Evolutionary conservation across 2,888 invertebrate species (phyloP).

Genomic region (Drosophila meridiana): DNA sequence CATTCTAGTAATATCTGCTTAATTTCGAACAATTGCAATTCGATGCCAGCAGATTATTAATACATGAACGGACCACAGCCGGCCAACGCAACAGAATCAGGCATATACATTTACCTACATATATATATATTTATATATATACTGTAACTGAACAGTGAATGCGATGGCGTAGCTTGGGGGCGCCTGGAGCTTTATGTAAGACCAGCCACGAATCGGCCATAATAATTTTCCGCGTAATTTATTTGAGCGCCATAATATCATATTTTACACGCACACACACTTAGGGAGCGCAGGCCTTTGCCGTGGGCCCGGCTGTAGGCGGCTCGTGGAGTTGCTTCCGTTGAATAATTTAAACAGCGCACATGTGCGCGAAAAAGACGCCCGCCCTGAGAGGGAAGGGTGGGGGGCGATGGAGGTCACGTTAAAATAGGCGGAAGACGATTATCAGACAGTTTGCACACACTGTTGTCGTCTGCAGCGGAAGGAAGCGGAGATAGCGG

Average conservation of each 20-base stretch:
- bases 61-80: constrained; percentile 22
- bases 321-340: constrained; percentile 59
- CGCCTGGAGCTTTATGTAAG: constrained; percentile 4
- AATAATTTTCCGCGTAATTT: constrained; percentile 81
- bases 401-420: constrained; percentile 39
- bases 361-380: constrained; percentile 66
- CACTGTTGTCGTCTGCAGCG: constrained; percentile 64
- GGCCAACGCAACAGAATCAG: constrained; percentile 1
- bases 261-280: constrained; percentile 59
- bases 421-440: constrained; percentile 81
- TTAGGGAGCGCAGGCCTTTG: not conserved
- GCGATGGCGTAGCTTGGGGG: not conserved
- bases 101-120: not conserved
- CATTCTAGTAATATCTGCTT: constrained; percentile 1
- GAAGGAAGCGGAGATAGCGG: constrained; percentile 8
- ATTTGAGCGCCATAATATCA: constrained; percentile 78
- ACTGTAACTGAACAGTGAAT: not conserved
- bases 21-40: constrained; percentile 13
- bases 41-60: constrained; percentile 24
- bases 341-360: constrained; percentile 78
- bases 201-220: constrained; percentile 63
- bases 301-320: constrained; percentile 11
- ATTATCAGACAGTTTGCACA: constrained; percentile 82
- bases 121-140: not conserved
- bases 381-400: not conserved